Conservation (phyloP, 2,797 vertebrate genomes). For the Malacoraja senta region DNA sequence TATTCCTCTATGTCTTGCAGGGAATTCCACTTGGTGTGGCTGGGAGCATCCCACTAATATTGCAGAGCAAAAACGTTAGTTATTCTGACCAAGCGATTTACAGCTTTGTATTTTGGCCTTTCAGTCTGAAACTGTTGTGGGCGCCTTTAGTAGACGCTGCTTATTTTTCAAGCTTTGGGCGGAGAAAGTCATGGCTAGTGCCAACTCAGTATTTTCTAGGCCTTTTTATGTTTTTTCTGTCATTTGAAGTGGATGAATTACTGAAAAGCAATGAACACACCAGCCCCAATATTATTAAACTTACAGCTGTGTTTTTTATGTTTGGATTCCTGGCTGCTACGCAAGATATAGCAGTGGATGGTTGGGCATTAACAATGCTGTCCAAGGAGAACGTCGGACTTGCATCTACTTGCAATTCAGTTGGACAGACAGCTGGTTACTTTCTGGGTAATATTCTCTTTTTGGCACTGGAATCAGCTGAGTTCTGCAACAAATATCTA, state of each 20-base stretch:
- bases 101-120: constrained; percentile 97
- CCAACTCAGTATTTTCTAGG: constrained; percentile 93
- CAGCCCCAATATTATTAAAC: constrained; percentile 67
- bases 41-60: constrained; percentile 87
- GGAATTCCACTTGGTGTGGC: constrained; percentile 92
- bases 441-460: constrained; percentile 95
- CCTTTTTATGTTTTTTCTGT: constrained; percentile 89
- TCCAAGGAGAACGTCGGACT: constrained; percentile 93
- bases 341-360: constrained; percentile 94
- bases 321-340: constrained; percentile 93
- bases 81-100: constrained; percentile 95
- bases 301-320: constrained; percentile 86
- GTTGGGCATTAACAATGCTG: constrained; percentile 96
- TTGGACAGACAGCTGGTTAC: constrained; percentile 94
- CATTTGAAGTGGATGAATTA: constrained; percentile 68
- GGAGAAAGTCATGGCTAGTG: constrained; percentile 95
- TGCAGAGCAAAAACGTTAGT: constrained; percentile 85
- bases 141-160: constrained; percentile 89
- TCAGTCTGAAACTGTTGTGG: constrained; percentile 93
- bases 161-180: constrained; percentile 78
- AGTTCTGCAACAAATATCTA: constrained; percentile 96
- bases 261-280: constrained; percentile 61
- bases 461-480: constrained; percentile 84
- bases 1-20: constrained; percentile 93
- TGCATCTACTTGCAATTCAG: constrained; percentile 95